Percentiles rank a stretch among this genome's conserved stretches.
Evolutionary conservation across 1,140 invertebrate species (phyloP).

Genomic region (Portunus trituberculatus): DNA sequence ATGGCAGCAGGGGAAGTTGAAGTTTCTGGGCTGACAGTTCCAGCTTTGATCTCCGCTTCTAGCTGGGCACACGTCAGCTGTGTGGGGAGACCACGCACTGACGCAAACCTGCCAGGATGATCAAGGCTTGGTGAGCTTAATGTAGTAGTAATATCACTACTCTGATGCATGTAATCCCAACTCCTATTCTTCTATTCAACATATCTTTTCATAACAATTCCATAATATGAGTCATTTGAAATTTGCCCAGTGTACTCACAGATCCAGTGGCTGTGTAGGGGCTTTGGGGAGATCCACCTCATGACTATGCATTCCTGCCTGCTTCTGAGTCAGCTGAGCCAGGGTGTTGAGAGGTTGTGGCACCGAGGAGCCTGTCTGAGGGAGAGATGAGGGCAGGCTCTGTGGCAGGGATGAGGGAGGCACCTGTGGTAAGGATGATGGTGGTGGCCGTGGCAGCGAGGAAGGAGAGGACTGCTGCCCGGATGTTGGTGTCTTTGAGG

Average conservation of each 20-base stretch:
- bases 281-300: neutral
- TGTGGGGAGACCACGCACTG: constrained; percentile 36
- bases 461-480: neutral
- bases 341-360: constrained; percentile 4
- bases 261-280: constrained; percentile 15
- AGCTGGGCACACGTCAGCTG: constrained; percentile 75
- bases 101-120: constrained; percentile 54
- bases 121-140: no score
- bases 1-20: constrained; percentile 4
- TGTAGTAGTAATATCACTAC: no score
- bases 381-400: neutral
- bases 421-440: neutral
- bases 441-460: constrained; percentile 15
- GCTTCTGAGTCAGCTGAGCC: constrained; percentile 3
- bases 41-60: constrained; percentile 71
- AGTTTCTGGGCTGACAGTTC: constrained; percentile 60
- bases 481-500: neutral
- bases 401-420: constrained; percentile 45
- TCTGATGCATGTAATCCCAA: no score
- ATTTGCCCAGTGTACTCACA: neutral
- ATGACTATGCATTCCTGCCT: neutral
- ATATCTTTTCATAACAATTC: no score
- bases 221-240: no score
- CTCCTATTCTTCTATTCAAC: no score
- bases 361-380: neutral